Base-by-base conservation (phyloP, 1,140 invertebrate species). In the Aphelenchoides fujianensis region DNA sequence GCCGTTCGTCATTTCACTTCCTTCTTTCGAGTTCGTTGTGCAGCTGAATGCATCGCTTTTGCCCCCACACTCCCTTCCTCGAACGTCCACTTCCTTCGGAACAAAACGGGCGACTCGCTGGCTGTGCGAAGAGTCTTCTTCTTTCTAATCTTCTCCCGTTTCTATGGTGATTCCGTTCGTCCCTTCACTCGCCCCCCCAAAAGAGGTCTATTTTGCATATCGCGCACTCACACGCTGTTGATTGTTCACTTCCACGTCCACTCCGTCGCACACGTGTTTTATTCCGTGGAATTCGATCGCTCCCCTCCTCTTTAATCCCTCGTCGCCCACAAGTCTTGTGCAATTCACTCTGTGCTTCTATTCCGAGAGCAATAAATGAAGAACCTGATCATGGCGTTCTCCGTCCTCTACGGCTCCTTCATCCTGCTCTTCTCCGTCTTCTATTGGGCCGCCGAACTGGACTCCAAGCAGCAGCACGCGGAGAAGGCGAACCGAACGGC, bases 351-450 rank as follows among this genome's bases (percentile, higher is more conserved):
- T 48, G 12, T 48, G 23, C 23, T 48, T 48, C 12, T 48, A 23
- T 48, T 48, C 23, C 41, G 41, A 48, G 41, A 61, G 0, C 1
- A 63, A 68, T 68, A 3, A 76, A 74, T 74, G 72, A 73, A 35
- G 63, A 53, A 62, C 9, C 48, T 74, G 34, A 35, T 74, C 37
- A 32, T 74, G 7, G 72, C 72, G 19, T 74, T 74, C 74, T 61
- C 32, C 23, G 72, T 74, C 16, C 36, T 74, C 9, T 74, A 74
- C 37, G 36, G 74, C 19, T 74, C 72, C 1, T 74, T 74, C 53
- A 31, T 74, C 32, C 23, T 74, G 32, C 62, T 74, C 23, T 74
- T 74, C 61, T 16, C 69, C 5, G 62, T 32, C n/a, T 34, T 74
- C 3, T 74, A 68, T 74, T 27, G 52, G 41, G 41, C 41, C 23